These are phyloP conservation scores for Marisa cornuarietis DNA, from an alignment of 1,140 invertebrate species.

Conservation along the genomic window DNA sequence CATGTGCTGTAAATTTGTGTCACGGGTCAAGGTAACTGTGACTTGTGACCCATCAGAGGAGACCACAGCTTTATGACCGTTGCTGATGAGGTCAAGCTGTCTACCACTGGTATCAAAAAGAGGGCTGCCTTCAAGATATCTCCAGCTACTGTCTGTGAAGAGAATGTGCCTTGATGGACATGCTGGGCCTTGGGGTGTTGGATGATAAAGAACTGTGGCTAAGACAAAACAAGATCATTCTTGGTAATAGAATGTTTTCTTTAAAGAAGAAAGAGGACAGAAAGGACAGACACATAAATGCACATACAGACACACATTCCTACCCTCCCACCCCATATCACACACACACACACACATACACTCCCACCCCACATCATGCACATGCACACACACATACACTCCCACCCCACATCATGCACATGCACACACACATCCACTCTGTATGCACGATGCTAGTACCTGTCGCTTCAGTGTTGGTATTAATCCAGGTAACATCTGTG, in stretches of 20 bases:
- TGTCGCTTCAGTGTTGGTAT: slow-evolving; percentile 19
- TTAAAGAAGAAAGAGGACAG: not conserved
- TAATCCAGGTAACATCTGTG: slow-evolving; percentile 34
- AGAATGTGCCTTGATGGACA: slow-evolving; percentile 40
- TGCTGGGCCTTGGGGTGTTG: slow-evolving; percentile 22
- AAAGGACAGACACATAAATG: not conserved
- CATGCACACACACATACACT: too few relatives aligned
- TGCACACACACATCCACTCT: too few relatives aligned
- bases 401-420: not conserved
- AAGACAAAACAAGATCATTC: not conserved
- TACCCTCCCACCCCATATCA: not conserved
- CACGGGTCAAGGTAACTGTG: slow-evolving; percentile 36
- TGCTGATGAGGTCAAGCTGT: slow-evolving; percentile 32
- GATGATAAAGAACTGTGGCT: slow-evolving; percentile 43
- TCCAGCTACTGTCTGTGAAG: slow-evolving; percentile 34
- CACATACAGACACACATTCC: not conserved
- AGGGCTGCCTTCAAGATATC: not conserved
- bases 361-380: not conserved
- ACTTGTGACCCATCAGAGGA: slow-evolving; percentile 23
- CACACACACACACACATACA: too few relatives aligned
- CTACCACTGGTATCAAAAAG: slow-evolving; percentile 32
- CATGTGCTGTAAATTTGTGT: slow-evolving; percentile 30
- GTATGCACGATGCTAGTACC: too few relatives aligned
- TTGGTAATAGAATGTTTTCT: not conserved
- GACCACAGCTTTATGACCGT: slow-evolving; percentile 27